phyloP scores from a whole-genome alignment of 2,888 invertebrate genomes.

The Tineola bisselliella region DNA sequence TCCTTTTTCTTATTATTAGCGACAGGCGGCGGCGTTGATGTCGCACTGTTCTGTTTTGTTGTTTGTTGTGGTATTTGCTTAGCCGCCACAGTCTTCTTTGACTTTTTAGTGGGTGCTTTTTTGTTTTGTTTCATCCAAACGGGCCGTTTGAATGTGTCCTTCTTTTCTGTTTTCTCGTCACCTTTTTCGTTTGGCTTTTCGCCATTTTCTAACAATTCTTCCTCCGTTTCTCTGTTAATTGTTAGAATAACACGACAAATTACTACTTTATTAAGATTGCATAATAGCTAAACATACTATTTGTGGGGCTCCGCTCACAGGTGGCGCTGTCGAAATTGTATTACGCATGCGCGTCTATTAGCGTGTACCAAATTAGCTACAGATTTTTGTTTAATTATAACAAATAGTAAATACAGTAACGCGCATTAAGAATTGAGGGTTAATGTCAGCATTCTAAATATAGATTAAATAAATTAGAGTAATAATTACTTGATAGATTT shows the following conservation, averaged over 20 bases:
- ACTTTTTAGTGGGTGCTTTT: conserved; percentile 66
- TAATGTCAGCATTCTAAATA: neutral
- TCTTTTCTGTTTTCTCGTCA: conserved; percentile 57
- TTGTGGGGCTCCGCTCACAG: no score
- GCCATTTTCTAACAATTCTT: conserved; percentile 52
- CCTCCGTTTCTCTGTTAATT: conserved; percentile 60
- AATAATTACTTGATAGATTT: conserved; percentile 67
- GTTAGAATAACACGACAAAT: neutral
- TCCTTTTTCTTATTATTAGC: conserved; percentile 27
- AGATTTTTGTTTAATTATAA: no score
- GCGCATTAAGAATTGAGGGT: no score
- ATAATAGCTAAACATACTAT: conserved; percentile 28
- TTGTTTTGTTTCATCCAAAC: conserved; percentile 83
- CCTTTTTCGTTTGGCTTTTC: conserved; percentile 44
- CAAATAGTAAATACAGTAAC: no score
- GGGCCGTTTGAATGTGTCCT: conserved; percentile 73
- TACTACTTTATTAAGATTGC: conserved; percentile 29
- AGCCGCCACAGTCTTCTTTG: conserved; percentile 57
- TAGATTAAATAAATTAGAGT: neutral
- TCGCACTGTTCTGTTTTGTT: conserved; percentile 14
- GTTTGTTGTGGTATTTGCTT: conserved; percentile 22
- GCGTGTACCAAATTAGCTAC: no score
- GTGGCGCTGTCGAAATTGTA: no score
- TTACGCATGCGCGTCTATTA: no score
- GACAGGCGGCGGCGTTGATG: conserved; percentile 26